phyloP scores from a whole-genome alignment of 2,797 vertebrate genomes.

The Eulemur albifrons region DNA sequence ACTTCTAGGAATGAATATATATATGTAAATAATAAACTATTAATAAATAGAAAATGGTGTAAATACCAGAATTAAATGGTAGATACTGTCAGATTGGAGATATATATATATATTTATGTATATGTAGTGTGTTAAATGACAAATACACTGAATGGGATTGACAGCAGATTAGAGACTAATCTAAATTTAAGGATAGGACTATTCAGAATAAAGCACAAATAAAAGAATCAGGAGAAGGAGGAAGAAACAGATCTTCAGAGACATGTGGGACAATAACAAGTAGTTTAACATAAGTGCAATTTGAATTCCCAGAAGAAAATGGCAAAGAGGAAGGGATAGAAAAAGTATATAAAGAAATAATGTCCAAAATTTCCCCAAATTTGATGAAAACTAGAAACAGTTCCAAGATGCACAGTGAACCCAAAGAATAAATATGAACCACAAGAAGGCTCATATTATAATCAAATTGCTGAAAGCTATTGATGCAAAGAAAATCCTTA shows the following conservation, averaged over 20 bases:
- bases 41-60: too few species aligned
- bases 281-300: background rate
- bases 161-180: background rate
- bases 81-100: too few species aligned
- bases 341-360: background rate
- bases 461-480: background rate
- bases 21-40: background rate
- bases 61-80: too few species aligned
- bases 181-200: background rate
- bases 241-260: background rate
- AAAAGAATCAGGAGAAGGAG: background rate
- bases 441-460: background rate
- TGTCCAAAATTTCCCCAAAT: background rate
- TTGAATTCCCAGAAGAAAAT: background rate
- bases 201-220: background rate
- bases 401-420: background rate
- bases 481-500: background rate
- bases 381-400: background rate
- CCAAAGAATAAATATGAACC: background rate
- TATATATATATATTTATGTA: background rate
- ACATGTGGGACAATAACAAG: background rate
- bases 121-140: background rate
- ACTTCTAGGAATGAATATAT: background rate
- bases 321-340: background rate
- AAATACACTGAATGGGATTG: background rate